Percentiles rank a stretch among this genome's conserved stretches.
Evolutionary conservation across 2,113 vertebrate genomes (phyloP).

Genomic region (Acrocephalus arundinaceus): DNA sequence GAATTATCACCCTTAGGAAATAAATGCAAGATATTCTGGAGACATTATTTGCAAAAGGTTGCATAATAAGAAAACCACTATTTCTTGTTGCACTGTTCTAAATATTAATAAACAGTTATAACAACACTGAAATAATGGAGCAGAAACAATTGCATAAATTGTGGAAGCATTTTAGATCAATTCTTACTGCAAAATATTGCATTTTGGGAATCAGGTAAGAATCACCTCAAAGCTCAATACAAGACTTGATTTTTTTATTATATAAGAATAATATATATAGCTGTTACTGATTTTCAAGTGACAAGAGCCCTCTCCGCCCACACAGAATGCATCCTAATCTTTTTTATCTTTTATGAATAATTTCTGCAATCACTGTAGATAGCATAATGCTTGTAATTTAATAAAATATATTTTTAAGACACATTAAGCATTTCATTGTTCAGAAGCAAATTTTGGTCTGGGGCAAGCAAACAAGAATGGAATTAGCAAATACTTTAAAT

Average conservation of each 20-base stretch:
- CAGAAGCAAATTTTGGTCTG: background rate
- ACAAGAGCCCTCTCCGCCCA: background rate
- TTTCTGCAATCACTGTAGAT: background rate
- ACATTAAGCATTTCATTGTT: background rate
- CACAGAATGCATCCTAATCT: background rate
- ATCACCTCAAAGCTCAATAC: background rate
- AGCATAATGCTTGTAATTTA: background rate
- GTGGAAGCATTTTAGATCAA: background rate
- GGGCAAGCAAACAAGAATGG: background rate
- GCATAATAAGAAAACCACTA: background rate
- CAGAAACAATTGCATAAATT: background rate
- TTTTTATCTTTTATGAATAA: background rate
- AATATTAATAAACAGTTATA: background rate
- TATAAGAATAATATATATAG: background rate
- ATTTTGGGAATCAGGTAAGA: background rate
- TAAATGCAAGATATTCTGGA: background rate
- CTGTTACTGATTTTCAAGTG: background rate
- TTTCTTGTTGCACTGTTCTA: background rate
- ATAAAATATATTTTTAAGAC: background rate
- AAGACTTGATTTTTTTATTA: background rate
- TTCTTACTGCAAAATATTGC: background rate
- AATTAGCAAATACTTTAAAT: background rate
- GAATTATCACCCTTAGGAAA: background rate
- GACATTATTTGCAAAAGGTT: background rate
- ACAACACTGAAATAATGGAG: background rate